Base-by-base conservation (phyloP, 2,888 invertebrate species). In the Drosophila formosana region DNA sequence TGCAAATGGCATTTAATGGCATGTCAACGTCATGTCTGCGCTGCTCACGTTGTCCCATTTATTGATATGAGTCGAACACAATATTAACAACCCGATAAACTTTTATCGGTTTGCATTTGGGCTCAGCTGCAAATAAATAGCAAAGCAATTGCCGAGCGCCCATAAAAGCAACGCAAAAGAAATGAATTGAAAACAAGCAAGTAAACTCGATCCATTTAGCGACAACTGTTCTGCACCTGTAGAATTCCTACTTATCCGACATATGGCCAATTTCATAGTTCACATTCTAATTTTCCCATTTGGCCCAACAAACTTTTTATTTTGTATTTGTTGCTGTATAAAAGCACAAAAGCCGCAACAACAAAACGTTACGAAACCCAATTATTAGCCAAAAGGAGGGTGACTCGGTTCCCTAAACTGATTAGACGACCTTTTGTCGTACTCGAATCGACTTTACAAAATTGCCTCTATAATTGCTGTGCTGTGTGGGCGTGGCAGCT, bases 1-100 rank as follows among this genome's bases (percentile, higher is more conserved):
- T 56, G 58, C 26, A 39, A 47, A 53, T 63, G 51, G 75, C 87
- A 79, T 76, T 88, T 86, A 88, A 89, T 87, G 76, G 68, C 72
- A 82, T 84, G 84, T 87, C 80, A 80, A 69, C 65, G 69, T 78
- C 45, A 52, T 41, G 52, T 49, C 30, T 49, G 26, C 43, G 55
- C 28, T 46, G 66, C 23, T 18, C 53, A 55, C 49, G 39, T 66
- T 67, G 57, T 85, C 66, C 72, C 79, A 72, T 85, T 86, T 85
- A 79, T 79, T 80, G 79, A 75, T 82, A 84, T 72, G 84, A 64
- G 70, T 64, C 61, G 61, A 58, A 6, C 6, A 69, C 78, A 63
- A 74, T 80, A 82, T 84, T 84, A 89, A 72, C 89, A 84, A 75
- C 71, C 74, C 80, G 80, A 89, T 88, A 89, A 88, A 89, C 57